A percentile compares a stretch with the other conserved stretches of the same genome.
phyloP scores from a whole-genome alignment of 2,797 vertebrate species.

The Syngnathus rostellatus region DNA sequence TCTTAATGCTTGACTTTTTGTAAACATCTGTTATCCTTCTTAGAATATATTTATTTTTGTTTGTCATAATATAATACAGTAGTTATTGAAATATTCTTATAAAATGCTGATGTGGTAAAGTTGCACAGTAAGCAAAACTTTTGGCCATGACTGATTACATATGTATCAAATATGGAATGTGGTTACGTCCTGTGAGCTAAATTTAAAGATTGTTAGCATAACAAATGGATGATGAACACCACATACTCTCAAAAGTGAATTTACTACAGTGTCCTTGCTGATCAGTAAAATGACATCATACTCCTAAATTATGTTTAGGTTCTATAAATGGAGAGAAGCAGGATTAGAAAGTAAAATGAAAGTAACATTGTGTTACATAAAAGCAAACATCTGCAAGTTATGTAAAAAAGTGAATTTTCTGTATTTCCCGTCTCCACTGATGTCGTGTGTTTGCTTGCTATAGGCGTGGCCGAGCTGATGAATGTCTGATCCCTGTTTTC shows the following conservation, averaged over 20 bases:
- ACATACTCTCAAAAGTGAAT: neutral
- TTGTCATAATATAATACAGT: too few relatives aligned
- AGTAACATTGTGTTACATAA: neutral
- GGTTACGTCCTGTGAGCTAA: neutral
- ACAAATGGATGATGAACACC: neutral
- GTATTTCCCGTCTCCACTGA: conserved; percentile 35
- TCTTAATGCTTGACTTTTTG: too few relatives aligned
- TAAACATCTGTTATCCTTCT: too few relatives aligned
- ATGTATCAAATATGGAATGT: neutral
- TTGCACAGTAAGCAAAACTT: too few relatives aligned
- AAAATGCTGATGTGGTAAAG: too few relatives aligned
- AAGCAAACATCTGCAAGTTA: neutral
- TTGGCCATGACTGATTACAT: neutral
- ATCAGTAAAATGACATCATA: neutral
- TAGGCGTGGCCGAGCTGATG: conserved; percentile 46
- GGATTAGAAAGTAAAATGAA: neutral
- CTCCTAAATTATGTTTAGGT: neutral
- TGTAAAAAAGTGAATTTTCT: neutral
- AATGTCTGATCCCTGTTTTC: conserved; percentile 75
- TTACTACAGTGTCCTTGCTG: too few relatives aligned
- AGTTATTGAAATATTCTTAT: too few relatives aligned
- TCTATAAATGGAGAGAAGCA: neutral
- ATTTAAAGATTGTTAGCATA: neutral
- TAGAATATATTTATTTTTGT: too few relatives aligned
- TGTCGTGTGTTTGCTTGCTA: conserved; percentile 33